phyloP scores from a whole-genome alignment of 2,888 invertebrate species.

The Myopa tessellatipennis region DNA sequence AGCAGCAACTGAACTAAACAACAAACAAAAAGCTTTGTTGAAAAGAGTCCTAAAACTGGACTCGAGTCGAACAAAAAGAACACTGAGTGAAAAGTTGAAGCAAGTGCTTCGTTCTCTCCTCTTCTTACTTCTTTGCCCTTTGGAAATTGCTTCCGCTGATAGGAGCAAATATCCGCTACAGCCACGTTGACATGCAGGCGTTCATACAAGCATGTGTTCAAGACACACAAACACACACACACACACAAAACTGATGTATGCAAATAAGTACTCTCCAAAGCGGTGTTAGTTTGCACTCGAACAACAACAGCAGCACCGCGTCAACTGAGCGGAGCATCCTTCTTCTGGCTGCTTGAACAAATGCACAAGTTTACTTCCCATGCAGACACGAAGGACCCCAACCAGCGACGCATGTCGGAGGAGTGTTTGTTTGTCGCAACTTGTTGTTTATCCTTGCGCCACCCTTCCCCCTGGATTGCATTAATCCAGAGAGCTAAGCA shows the following conservation, averaged over 20 bases:
- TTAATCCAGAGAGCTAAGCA: background rate
- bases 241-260: background rate
- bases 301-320: background rate
- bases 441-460: background rate
- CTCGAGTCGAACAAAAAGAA: background rate
- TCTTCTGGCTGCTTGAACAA: background rate
- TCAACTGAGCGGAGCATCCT: background rate
- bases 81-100: background rate
- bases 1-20: too few species aligned
- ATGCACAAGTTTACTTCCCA: background rate
- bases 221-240: background rate
- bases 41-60: background rate
- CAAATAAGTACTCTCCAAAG: background rate
- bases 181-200: constrained; percentile 17
- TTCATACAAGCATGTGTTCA: too few species aligned
- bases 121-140: background rate
- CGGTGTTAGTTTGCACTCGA: too few species aligned
- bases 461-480: background rate
- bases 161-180: constrained; percentile 23
- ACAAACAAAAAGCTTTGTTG: too few species aligned
- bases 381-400: background rate
- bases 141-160: background rate
- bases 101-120: background rate
- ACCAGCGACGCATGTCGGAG: background rate
- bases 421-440: constrained; percentile 2